Evolutionary conservation across 2,888 invertebrate genomes (phyloP).

Genomic region (Hofmannophila pseudospretella): DNA sequence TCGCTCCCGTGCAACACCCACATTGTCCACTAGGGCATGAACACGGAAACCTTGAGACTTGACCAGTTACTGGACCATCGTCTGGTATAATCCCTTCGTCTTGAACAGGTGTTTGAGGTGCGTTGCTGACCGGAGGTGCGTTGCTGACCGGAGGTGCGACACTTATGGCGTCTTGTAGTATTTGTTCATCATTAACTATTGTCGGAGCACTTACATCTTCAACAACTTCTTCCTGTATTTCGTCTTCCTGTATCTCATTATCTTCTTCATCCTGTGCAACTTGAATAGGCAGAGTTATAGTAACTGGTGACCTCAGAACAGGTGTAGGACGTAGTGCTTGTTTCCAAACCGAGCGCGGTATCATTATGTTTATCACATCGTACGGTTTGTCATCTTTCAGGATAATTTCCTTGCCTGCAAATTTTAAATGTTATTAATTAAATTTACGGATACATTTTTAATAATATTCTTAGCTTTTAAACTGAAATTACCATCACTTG

Average conservation of each 20-base stretch:
- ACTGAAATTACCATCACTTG: conserved; percentile 17
- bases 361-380: conserved; percentile 48
- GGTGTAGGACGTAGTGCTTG: conserved; percentile 57
- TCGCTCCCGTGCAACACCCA: conserved; percentile 82
- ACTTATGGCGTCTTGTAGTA: conserved; percentile 19
- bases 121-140: conserved; percentile 15
- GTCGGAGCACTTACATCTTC: conserved; percentile 11
- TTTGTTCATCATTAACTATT: conserved; percentile 17
- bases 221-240: conserved; percentile 10
- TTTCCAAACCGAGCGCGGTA: conserved; percentile 51
- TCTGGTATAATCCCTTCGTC: conserved; percentile 23
- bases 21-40: conserved; percentile 80
- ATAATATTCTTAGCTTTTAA: conserved; percentile 2
- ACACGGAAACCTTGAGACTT: conserved; percentile 79
- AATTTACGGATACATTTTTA: background rate
- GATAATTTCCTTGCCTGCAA: conserved; percentile 29
- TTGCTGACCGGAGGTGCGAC: conserved; percentile 22
- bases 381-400: conserved; percentile 41
- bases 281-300: conserved; percentile 59
- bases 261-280: conserved; percentile 44
- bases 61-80: conserved; percentile 30
- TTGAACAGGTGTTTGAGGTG: conserved; percentile 33
- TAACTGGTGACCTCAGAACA: conserved; percentile 58
- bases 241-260: conserved; percentile 26
- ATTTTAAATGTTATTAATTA: too few species aligned